Evolutionary conservation across 2,113 vertebrate genomes (phyloP), one percentile per base, ranked within the genome.

Genomic region (Nibea coibor): DNA sequence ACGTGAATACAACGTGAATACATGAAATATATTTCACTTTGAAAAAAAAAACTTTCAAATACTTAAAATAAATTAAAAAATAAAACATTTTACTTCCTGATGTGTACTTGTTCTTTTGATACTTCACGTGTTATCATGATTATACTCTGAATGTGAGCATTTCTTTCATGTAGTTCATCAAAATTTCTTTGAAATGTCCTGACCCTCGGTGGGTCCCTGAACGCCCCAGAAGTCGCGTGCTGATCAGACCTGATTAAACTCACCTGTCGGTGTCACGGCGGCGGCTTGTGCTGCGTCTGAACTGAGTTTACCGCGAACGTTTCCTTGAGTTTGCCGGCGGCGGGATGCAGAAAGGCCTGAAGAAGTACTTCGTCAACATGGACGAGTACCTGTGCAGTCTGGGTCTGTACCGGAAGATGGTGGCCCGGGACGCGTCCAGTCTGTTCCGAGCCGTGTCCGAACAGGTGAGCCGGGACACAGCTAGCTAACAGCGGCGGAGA

Each of bases 391-490:
- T 99, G 91, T 91, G 93, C 90, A 97, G 94, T 73, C 93, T 97
- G 85, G 97, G 97, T 5, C 95, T 99, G 47, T 98, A 97, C 93
- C 92, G 97, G 72, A 99, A 99, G 92, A 96, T 97, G 93, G 97
- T 96, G 76, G 96, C 97, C 12, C 96, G 97, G 80, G 98, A 99
- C 91, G 97, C 97, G 31, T 97, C 98, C 43, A 98, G 97, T 64
- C 95, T 99, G 63, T 99, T 99, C 93, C 93, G 98, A 79, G 97
- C 97, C 31, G 95, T 99, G 87, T 98, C 97, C 0, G 98, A 99
- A 87, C 97, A 99, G 97, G 97, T 99, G 92, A 93, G 71, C 20
- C 47, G 20, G 53, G 73, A 22, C 22, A 57, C 17, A 19, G 26
- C 6, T 48, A 14, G 73, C 16, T 51, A 65, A 47, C 48, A 9